Conservation (phyloP, 1,140 invertebrate genomes). For the Melitaea cinxia region DNA sequence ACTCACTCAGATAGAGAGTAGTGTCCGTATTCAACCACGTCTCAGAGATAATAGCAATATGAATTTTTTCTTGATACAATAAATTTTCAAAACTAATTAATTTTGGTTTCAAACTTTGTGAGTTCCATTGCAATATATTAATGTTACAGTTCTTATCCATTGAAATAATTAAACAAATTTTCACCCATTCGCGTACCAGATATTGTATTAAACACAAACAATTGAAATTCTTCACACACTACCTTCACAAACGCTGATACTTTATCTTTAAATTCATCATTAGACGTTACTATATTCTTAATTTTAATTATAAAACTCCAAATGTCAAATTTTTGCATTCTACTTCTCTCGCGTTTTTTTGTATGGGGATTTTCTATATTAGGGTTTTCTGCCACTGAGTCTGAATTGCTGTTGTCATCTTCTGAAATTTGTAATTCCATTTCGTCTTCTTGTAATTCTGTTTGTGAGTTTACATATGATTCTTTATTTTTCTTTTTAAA, state of each 20-base stretch:
- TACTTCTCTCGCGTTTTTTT: not conserved
- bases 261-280: not conserved
- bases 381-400: no score
- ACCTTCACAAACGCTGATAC: not conserved
- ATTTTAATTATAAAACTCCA: not conserved
- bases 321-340: not conserved
- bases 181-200: not conserved
- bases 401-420: no score
- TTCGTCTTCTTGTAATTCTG: no score
- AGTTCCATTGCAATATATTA: not conserved
- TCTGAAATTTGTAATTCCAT: no score
- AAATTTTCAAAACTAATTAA: not conserved
- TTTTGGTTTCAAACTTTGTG: not conserved
- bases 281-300: not conserved
- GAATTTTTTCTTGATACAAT: not conserved
- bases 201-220: not conserved
- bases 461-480: no score
- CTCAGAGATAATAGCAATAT: not conserved
- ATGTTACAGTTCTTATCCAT: not conserved
- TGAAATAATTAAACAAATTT: not conserved
- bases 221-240: not conserved
- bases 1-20: not conserved
- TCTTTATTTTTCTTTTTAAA: no score
- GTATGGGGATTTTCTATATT: not conserved
- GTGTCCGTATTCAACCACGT: not conserved